Base-by-base conservation (phyloP, 2,797 vertebrate genomes). In the Neostethus bicornis region DNA sequence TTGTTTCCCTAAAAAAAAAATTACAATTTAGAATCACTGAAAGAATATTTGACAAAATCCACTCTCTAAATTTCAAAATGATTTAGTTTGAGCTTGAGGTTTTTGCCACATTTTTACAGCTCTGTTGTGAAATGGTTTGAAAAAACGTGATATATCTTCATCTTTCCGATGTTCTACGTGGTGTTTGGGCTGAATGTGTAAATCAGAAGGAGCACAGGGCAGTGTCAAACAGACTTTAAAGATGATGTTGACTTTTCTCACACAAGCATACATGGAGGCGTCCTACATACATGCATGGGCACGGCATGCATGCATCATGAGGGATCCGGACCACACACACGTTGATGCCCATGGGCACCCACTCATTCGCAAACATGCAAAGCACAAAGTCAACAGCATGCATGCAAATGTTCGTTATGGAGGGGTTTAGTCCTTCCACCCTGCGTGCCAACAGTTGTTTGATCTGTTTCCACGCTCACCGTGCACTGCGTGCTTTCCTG, bases 161-260 rank as follows among this genome's bases (percentile, higher is more conserved):
- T 62, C 64, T 31, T n/a, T 50, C 69, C 68, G 32, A 68, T 35
- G 28, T 52, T 61, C 61, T 14, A 17, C 53, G 61, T 25, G 65
- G 72, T 59, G 61, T 75, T 70, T 78, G 77, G 66, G 53, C 68
- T n/a, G 69, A 67, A 71, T 65, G 41, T 2, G 44, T 21, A 57
- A 74, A 81, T 80, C 74, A 81, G 65, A 81, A 75, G 67, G 47
- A 63, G 61, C 44, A 14, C 32, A 11, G 52, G 68, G 43, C 38
- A 14, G 50, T 38, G 60, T 73, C 72, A 70, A 79, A 72, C 68
- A 67, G 49, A 73, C 72, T 69, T 82, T 58, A 82, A 84, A 84
- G 60, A 84, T 81, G 47, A 66, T 84, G 75, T 81, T 82, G 79
- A 82, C 64, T 87, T 73, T 82, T 79, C 77, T 65, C 60, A 41